These are phyloP conservation scores for Drosophila pseudoananassae DNA, from an alignment of 1,140 invertebrate genomes.

Conservation along the genomic window DNA sequence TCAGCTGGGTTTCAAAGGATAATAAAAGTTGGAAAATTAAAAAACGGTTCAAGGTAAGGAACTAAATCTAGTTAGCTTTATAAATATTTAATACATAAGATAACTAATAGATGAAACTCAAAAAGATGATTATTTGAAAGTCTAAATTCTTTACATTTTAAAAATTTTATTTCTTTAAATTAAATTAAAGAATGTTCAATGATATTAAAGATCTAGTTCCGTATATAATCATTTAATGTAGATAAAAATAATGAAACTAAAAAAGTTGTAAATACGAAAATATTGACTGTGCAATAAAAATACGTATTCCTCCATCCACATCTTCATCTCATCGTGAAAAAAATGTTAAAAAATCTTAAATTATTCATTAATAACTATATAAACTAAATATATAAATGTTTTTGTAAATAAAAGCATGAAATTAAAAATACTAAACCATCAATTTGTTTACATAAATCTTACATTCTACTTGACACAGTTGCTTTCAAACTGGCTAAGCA, in stretches of 20 bases:
- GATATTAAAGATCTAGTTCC: neutral
- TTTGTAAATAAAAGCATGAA: neutral
- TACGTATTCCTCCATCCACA: neutral
- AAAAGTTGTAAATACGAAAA: constrained; percentile 36
- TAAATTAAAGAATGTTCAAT: neutral
- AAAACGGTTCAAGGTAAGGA: constrained; percentile 19
- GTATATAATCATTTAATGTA: constrained; percentile 9
- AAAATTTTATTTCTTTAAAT: neutral
- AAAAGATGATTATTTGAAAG: neutral
- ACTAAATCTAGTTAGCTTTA: constrained; percentile 42
- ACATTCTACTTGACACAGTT: neutral
- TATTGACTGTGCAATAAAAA: constrained; percentile 29
- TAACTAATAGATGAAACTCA: neutral
- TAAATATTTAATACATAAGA: constrained; percentile 18
- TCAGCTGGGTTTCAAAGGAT: constrained; percentile 15
- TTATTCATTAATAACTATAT: neutral
- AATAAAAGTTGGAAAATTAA: constrained; percentile 3
- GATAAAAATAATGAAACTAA: neutral
- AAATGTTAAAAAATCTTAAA: neutral
- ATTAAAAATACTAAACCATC: neutral
- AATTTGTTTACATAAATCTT: neutral
- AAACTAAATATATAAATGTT: neutral
- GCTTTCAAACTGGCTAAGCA: constrained; percentile 2
- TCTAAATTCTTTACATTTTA: neutral
- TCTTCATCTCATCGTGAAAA: neutral